Evolutionary conservation across 2,797 vertebrate genomes (phyloP).

Genomic region (Anguilla marmorata): DNA sequence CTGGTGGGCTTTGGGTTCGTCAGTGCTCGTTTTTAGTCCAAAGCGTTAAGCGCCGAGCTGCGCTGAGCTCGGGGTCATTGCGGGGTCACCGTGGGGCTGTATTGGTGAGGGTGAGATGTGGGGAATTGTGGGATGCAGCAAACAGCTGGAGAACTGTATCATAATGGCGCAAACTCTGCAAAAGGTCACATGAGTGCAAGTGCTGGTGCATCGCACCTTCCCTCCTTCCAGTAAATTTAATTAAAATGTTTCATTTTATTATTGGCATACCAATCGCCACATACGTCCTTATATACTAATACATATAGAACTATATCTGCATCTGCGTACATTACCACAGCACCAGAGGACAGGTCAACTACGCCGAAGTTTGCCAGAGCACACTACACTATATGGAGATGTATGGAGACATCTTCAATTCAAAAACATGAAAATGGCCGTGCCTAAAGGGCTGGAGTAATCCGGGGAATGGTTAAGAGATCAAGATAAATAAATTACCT

Average conservation of each 20-base stretch:
- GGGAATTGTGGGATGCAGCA: not conserved
- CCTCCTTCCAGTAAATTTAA: not conserved
- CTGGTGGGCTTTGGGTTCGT: not conserved
- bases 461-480: not conserved
- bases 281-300: not conserved
- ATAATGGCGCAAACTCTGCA: not conserved
- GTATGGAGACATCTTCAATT: not conserved
- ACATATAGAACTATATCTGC: not conserved
- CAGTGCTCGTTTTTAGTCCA: not conserved
- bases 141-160: not conserved
- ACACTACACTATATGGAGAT: no score
- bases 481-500: not conserved
- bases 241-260: not conserved
- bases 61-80: not conserved
- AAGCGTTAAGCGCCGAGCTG: not conserved
- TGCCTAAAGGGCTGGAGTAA: not conserved
- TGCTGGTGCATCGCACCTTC: not conserved
- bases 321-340: not conserved
- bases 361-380: no score
- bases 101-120: not conserved
- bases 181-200: not conserved
- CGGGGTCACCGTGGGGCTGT: not conserved
- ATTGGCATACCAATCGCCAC: not conserved
- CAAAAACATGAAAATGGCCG: not conserved
- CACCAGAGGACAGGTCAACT: not conserved